phyloP scores from a whole-genome alignment of 2,113 vertebrate genomes.

The Catharus fuscescens region DNA sequence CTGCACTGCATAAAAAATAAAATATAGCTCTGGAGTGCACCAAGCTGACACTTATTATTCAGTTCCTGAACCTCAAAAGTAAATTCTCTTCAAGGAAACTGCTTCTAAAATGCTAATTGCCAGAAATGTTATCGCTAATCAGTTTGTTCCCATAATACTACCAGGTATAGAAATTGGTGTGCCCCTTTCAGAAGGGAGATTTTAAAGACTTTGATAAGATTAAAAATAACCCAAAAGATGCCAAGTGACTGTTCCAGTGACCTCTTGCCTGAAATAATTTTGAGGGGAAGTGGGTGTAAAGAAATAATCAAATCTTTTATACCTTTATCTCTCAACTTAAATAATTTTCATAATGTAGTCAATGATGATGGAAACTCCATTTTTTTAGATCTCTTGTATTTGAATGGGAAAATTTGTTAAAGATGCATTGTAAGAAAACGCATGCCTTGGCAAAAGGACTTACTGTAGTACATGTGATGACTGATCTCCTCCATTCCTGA shows the following conservation, averaged over 20 bases:
- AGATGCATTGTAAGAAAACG: neutral
- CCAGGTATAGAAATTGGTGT: neutral
- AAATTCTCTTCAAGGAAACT: conserved; percentile 10
- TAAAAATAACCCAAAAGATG: neutral
- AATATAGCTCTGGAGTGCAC: neutral
- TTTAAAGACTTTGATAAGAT: neutral
- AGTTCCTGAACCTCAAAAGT: conserved; percentile 18
- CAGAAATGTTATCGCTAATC: neutral
- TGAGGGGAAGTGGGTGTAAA: fast-evolving
- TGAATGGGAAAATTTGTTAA: neutral
- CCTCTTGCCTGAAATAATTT: neutral
- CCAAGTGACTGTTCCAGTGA: neutral
- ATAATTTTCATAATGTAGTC: neutral
- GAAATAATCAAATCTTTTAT: neutral
- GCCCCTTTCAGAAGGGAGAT: neutral
- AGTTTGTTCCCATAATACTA: neutral
- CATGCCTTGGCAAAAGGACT: neutral
- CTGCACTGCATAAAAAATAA: neutral
- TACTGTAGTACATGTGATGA: too few relatives aligned
- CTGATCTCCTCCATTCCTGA: neutral
- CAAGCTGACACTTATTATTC: neutral
- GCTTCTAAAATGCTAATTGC: conserved; percentile 29
- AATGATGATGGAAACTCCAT: neutral
- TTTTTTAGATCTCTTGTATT: neutral
- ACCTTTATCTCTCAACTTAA: neutral